Conservation (phyloP, 2,888 invertebrate genomes). For the Tribolium freemani region DNA sequence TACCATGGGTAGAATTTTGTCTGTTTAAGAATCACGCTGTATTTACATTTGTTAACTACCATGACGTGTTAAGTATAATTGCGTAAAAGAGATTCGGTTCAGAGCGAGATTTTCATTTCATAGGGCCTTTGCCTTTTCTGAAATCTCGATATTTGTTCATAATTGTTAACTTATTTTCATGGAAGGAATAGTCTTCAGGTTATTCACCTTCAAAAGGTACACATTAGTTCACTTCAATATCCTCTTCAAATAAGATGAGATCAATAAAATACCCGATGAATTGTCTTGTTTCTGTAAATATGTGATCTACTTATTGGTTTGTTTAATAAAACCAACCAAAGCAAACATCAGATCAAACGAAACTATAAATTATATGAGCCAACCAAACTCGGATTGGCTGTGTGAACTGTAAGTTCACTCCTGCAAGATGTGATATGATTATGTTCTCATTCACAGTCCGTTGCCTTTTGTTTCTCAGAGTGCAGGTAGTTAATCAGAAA, state of each 20-base stretch:
- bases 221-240: slow-evolving; percentile 1
- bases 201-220: neutral
- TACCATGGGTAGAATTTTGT: too few relatives aligned
- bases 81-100: too few relatives aligned
- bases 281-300: neutral
- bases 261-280: slow-evolving; percentile 5
- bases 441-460: neutral
- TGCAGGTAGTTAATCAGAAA: slow-evolving; percentile 1
- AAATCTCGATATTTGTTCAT: too few relatives aligned
- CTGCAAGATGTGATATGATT: neutral
- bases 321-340: neutral
- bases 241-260: neutral
- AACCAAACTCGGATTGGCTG: neutral
- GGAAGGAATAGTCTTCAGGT: neutral
- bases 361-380: neutral
- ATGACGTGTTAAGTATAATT: too few relatives aligned
- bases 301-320: neutral
- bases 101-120: too few relatives aligned
- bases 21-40: too few relatives aligned
- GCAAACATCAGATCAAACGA: neutral
- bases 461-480: neutral
- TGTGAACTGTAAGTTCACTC: neutral
- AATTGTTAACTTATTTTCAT: neutral
- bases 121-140: too few relatives aligned
- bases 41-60: too few relatives aligned